phyloP scores from a whole-genome alignment of 2,888 invertebrate genomes.

The Microplitis deprimator region DNA sequence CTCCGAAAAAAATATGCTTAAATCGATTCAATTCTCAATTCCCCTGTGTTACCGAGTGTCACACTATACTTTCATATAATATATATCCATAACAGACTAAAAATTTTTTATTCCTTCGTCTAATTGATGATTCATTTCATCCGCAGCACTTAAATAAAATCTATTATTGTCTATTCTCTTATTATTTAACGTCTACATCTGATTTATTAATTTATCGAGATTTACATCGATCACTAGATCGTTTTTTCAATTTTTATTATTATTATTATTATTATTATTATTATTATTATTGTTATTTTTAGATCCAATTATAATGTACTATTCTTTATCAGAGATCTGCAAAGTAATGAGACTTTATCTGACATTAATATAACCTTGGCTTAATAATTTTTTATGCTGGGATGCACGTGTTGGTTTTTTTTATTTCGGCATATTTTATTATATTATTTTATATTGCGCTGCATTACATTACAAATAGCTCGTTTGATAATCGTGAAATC shows the following conservation, averaged over 20 bases:
- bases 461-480: neutral
- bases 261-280: neutral
- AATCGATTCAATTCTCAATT: slow-evolving; percentile 31
- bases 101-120: neutral
- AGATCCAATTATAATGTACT: neutral
- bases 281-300: neutral
- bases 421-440: neutral
- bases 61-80: neutral
- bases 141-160: neutral
- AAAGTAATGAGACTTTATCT: neutral
- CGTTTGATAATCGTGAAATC: slow-evolving; percentile 46
- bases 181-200: neutral
- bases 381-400: neutral
- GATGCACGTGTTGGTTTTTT: neutral
- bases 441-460: neutral
- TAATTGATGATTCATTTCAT: neutral
- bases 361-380: neutral
- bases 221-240: neutral
- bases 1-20: slow-evolving; percentile 17
- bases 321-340: neutral
- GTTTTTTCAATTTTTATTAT: neutral
- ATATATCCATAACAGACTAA: neutral
- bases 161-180: neutral
- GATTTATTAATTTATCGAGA: neutral
- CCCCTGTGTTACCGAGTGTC: slow-evolving; percentile 14